These are phyloP conservation scores for Tryphoninae sp. DNA, from an alignment of 2,888 invertebrate species.

Conservation along the genomic window DNA sequence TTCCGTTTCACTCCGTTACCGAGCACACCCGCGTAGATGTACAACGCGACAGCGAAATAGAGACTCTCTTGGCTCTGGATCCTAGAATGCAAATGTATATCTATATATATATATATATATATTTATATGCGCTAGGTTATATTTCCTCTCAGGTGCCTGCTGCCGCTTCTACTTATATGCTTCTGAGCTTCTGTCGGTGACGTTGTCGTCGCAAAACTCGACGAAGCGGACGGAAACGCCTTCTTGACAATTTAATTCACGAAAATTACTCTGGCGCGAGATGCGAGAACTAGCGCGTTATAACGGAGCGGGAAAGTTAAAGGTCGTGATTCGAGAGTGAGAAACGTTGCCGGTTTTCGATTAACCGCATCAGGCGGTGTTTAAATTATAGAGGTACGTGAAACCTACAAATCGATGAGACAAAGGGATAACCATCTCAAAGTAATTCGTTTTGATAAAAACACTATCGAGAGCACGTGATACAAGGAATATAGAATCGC, in stretches of 20 bases:
- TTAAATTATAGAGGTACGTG: background rate
- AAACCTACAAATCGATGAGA: background rate
- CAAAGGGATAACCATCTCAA: background rate
- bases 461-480: constrained; percentile 2
- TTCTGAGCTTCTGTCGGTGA: constrained; percentile 38
- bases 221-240: constrained; percentile 40
- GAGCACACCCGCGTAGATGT: constrained; percentile 49
- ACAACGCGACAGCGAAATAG: constrained; percentile 51
- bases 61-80: constrained; percentile 51
- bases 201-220: constrained; percentile 38
- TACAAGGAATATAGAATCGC: constrained; percentile 20
- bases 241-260: constrained; percentile 46
- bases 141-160: constrained; percentile 46
- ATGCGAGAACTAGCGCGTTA: constrained; percentile 17
- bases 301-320: constrained; percentile 10
- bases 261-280: constrained; percentile 23
- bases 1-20: constrained; percentile 49
- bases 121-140: constrained; percentile 38
- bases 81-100: constrained; percentile 16
- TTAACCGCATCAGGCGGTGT: background rate
- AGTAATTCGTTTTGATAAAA: background rate
- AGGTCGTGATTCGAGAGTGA: constrained; percentile 3
- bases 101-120: constrained; percentile 13
- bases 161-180: constrained; percentile 31
- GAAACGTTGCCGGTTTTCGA: background rate